A percentile compares a stretch with the other conserved stretches of the same genome.
Conservation (phyloP, 2,113 vertebrate species). For the Penelope pileata region DNA sequence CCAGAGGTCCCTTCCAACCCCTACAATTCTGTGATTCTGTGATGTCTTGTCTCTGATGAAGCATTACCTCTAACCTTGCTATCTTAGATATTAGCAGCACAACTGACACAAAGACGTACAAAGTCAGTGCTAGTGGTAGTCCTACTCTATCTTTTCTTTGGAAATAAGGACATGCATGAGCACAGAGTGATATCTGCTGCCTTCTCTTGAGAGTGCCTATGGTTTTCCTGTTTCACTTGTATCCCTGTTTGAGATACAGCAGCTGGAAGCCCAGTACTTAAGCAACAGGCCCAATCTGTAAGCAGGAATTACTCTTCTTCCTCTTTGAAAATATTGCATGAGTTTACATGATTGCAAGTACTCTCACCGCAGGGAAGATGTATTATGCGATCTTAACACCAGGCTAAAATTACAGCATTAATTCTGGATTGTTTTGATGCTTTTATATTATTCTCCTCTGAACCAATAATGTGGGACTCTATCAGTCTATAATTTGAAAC, state of each 20-base stretch:
- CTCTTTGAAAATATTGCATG: neutral
- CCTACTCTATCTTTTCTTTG: neutral
- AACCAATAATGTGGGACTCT: neutral
- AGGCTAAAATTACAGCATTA: neutral
- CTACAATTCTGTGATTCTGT: no score
- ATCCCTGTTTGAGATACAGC: neutral
- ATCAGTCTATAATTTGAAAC: neutral
- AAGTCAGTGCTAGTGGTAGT: neutral
- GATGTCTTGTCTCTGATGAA: no score
- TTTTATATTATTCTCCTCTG: neutral
- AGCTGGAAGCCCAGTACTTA: slow-evolving; percentile 5
- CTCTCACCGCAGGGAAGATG: neutral
- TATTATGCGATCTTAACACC: neutral
- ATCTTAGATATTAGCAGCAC: neutral
- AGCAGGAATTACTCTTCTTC: neutral
- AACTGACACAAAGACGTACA: neutral
- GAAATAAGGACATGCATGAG: neutral
- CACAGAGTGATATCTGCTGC: neutral
- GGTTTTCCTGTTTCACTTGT: neutral
- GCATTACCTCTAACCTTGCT: neutral
- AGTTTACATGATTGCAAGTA: slow-evolving; percentile 25
- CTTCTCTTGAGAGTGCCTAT: neutral
- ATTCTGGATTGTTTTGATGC: neutral
- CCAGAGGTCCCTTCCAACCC: no score
- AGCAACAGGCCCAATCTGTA: neutral